Conservation (phyloP, 1,140 invertebrate genomes). For the Microplitis demolitor region DNA sequence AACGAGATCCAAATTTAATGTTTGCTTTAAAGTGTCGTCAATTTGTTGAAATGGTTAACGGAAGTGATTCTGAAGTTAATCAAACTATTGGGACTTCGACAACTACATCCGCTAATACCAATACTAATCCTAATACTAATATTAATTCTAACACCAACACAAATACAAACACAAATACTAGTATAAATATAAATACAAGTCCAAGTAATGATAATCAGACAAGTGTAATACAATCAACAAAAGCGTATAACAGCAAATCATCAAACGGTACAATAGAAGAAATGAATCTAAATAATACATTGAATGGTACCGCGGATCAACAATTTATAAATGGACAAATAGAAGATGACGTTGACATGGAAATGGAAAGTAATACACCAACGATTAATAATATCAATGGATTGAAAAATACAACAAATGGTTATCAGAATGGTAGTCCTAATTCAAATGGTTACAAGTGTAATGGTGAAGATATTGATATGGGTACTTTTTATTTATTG, state of each 20-base stretch:
- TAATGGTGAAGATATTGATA: conserved; percentile 69
- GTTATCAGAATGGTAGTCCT: conserved; percentile 71
- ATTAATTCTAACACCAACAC: too few species aligned
- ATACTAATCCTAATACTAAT: too few species aligned
- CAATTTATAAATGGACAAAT: conserved; percentile 56
- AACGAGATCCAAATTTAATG: conserved; percentile 86
- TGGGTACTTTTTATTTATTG: conserved; percentile 60
- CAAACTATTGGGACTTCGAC: conserved; percentile 35
- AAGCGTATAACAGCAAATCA: conserved; percentile 64
- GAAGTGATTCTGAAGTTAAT: conserved; percentile 75
- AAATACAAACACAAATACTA: too few species aligned
- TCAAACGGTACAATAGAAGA: conserved; percentile 58
- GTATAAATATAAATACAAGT: too few species aligned
- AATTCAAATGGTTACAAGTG: conserved; percentile 56
- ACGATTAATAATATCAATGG: conserved; percentile 45
- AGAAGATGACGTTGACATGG: conserved; percentile 60
- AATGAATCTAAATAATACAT: conserved; percentile 55
- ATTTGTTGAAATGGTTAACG: conserved; percentile 95
- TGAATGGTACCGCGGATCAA: conserved; percentile 52
- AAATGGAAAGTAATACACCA: conserved; percentile 39
- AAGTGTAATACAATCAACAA: conserved; percentile 77
- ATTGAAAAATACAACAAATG: conserved; percentile 60
- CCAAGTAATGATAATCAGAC: conserved; percentile 66
- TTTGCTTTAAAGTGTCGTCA: conserved; percentile 96
- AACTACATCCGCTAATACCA: too few species aligned